These are phyloP conservation scores for Macrosiphum euphorbiae DNA, from an alignment of 2,888 invertebrate species.

Conservation along the genomic window DNA sequence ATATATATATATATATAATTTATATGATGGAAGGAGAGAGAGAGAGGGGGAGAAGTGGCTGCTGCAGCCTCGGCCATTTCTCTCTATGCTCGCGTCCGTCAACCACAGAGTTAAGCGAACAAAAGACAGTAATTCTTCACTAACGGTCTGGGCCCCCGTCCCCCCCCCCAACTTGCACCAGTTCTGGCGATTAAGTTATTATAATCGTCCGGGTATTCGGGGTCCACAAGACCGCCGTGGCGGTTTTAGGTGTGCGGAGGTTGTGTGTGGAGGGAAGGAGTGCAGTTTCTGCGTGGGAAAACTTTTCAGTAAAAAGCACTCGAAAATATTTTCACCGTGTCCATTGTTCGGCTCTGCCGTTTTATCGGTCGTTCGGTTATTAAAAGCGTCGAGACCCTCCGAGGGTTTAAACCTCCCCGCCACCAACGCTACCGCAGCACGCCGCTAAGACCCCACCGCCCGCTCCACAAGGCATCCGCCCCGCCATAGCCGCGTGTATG, in stretches of 20 bases:
- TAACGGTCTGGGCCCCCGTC: slow-evolving; percentile 16
- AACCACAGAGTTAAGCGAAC: slow-evolving; percentile 58
- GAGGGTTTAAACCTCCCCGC: slow-evolving; percentile 21
- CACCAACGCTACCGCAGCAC: neutral
- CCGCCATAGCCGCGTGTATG: neutral
- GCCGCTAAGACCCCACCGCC: neutral
- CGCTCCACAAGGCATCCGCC: neutral
- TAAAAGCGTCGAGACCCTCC: slow-evolving; percentile 38
- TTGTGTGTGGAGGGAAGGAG: neutral
- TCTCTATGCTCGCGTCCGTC: slow-evolving; percentile 52
- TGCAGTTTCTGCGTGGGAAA: slow-evolving; percentile 36
- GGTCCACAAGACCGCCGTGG: neutral
- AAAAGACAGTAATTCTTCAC: slow-evolving; percentile 64
- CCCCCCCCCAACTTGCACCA: neutral
- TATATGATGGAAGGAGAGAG: neutral
- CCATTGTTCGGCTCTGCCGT: slow-evolving; percentile 43
- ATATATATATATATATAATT: neutral
- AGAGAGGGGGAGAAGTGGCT: neutral
- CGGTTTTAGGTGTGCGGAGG: neutral
- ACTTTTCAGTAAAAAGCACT: slow-evolving; percentile 59
- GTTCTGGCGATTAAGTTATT: slow-evolving; percentile 60
- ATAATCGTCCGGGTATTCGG: slow-evolving; percentile 43
- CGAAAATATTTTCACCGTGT: slow-evolving; percentile 60
- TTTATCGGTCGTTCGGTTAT: slow-evolving; percentile 56
- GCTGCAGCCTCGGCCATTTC: neutral